phyloP scores from a whole-genome alignment of 2,797 vertebrate genomes.

The Gallinago solitaria region DNA sequence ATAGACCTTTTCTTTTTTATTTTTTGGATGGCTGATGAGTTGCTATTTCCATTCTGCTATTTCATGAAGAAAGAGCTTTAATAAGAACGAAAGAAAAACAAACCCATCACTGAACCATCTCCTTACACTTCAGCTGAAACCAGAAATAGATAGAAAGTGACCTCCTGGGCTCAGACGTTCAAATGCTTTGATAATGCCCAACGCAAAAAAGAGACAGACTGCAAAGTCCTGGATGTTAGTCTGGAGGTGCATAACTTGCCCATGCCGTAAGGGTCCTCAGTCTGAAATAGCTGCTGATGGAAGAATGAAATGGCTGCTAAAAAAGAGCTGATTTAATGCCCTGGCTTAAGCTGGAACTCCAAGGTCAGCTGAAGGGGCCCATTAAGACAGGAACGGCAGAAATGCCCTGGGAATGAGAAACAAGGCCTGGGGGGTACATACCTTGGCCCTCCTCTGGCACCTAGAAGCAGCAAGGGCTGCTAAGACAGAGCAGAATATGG shows the following conservation, averaged over 20 bases:
- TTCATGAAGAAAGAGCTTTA: conserved; percentile 50
- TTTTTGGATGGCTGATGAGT: conserved; percentile 23
- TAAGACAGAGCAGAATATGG: background rate
- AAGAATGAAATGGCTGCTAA: conserved; percentile 65
- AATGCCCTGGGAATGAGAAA: background rate
- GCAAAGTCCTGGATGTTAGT: background rate
- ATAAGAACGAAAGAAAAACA: conserved; percentile 39
- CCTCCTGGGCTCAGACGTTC: conserved; percentile 12
- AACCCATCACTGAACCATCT: conserved; percentile 25
- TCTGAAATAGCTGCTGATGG: conserved; percentile 60
- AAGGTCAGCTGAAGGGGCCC: conserved; percentile 58
- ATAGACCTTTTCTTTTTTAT: background rate
- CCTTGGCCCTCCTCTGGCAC: background rate
- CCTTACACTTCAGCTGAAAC: conserved; percentile 3
- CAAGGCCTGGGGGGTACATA: background rate
- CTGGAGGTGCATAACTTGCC: conserved; percentile 17
- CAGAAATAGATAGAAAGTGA: conserved; percentile 45
- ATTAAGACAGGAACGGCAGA: background rate
- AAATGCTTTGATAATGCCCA: background rate
- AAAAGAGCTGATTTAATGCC: conserved; percentile 62
- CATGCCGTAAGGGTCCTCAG: conserved; percentile 51
- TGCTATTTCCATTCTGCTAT: conserved; percentile 56
- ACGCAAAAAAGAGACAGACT: background rate
- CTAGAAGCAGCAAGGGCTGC: background rate
- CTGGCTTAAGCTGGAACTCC: conserved; percentile 49